These are phyloP conservation scores for Ceratothoa steindachneri DNA, from an alignment of 2,888 invertebrate genomes.

Conservation along the genomic window DNA sequence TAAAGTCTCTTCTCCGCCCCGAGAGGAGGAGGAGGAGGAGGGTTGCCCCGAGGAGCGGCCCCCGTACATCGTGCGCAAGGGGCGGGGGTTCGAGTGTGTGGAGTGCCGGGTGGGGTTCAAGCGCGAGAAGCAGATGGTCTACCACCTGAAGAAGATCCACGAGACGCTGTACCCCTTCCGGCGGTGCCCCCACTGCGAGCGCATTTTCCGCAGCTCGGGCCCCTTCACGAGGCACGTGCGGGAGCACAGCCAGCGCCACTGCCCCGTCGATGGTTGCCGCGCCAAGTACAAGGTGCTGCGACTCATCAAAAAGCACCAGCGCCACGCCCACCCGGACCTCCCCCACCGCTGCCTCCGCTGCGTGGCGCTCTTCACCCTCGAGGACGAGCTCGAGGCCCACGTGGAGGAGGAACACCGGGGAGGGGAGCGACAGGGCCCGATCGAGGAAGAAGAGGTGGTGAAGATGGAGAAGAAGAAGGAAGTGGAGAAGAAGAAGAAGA, in stretches of 20 bases:
- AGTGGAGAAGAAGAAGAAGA: conserved; percentile 11
- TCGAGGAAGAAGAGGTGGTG: conserved; percentile 28
- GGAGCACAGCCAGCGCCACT: conserved; percentile 29
- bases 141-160: conserved; percentile 46
- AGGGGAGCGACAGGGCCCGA: conserved; percentile 20
- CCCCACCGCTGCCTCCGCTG: conserved; percentile 34
- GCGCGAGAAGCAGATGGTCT: conserved; percentile 40
- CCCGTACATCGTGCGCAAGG: conserved; percentile 32
- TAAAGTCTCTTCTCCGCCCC: not conserved
- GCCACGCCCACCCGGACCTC: conserved; percentile 31
- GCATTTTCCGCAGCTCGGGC: conserved; percentile 41
- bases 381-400: conserved; percentile 36
- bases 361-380: conserved; percentile 25
- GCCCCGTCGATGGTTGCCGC: conserved; percentile 40
- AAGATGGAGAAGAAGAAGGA: not conserved
- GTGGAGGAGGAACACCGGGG: conserved; percentile 21
- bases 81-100: conserved; percentile 28
- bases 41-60: conserved; percentile 18
- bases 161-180: conserved; percentile 44
- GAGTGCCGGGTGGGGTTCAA: conserved; percentile 42
- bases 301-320: conserved; percentile 42
- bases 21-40: conserved; percentile 5
- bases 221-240: conserved; percentile 37
- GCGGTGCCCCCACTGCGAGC: conserved; percentile 38
- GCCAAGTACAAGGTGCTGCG: conserved; percentile 37